phyloP scores from a whole-genome alignment of 1,140 invertebrate species.

The Papilio helenus region DNA sequence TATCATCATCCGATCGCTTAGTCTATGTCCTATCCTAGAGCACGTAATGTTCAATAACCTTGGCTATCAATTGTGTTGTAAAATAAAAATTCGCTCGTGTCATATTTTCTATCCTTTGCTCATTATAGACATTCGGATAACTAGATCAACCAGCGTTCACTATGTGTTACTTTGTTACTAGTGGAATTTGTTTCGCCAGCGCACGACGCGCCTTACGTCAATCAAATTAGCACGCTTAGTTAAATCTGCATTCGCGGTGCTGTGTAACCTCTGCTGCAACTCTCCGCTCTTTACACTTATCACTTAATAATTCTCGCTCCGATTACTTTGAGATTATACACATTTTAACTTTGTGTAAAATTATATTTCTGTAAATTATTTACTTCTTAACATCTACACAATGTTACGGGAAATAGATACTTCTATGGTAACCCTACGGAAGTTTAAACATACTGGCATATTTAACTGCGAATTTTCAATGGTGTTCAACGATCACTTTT shows the following conservation, averaged over 20 bases:
- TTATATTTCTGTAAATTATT: neutral
- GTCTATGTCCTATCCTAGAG: neutral
- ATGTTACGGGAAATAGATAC: neutral
- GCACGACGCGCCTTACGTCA: conserved; percentile 5
- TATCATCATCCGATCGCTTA: neutral
- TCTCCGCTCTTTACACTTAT: conserved; percentile 9
- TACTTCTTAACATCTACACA: neutral
- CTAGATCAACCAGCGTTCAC: neutral
- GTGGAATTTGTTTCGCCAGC: conserved; percentile 1
- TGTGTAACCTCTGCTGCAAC: conserved; percentile 22
- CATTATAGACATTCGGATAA: conserved; percentile 39
- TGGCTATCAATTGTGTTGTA: too few species aligned
- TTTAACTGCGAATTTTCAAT: neutral
- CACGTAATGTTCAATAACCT: too few species aligned
- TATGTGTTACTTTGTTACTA: neutral
- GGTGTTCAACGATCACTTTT: neutral
- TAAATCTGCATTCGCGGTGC: conserved; percentile 16
- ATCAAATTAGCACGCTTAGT: conserved; percentile 6
- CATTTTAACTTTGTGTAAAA: neutral
- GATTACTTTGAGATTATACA: neutral
- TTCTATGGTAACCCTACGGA: neutral
- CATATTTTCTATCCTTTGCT: neutral
- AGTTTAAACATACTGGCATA: too few species aligned
- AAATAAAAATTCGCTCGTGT: neutral
- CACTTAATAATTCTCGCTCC: conserved; percentile 21